Conservation (phyloP, 2,113 vertebrate genomes). For the Mugil cephalus region DNA sequence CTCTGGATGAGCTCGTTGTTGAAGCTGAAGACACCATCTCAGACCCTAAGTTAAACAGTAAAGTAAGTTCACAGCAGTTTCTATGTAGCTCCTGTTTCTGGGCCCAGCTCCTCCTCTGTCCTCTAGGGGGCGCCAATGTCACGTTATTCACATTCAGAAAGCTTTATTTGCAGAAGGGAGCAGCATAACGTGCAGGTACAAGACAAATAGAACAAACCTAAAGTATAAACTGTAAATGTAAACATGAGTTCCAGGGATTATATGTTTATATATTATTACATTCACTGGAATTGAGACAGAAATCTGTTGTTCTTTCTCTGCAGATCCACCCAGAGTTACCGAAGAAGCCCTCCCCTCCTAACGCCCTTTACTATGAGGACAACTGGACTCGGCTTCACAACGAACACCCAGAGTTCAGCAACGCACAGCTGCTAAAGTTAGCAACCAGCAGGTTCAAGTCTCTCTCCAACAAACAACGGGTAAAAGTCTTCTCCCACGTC, state of each 20-base stretch:
- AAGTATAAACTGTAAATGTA: too few species aligned
- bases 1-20: slow-evolving; percentile 65
- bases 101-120: too few species aligned
- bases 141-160: not conserved
- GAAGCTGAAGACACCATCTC: slow-evolving; percentile 57
- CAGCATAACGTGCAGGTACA: too few species aligned
- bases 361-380: slow-evolving; percentile 23
- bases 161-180: too few species aligned
- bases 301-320: not conserved
- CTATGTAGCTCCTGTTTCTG: too few species aligned
- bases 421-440: fast-evolving
- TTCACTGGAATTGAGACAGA: too few species aligned
- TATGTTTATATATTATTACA: too few species aligned
- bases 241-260: too few species aligned
- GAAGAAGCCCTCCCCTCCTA: slow-evolving; percentile 28
- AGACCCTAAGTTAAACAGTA: fast-evolving
- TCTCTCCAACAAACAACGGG: slow-evolving; percentile 53
- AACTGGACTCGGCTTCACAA: slow-evolving; percentile 8
- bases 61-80: slow-evolving; percentile 10
- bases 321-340: slow-evolving; percentile 44
- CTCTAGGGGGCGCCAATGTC: too few species aligned
- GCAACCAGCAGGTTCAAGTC: not conserved
- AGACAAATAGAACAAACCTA: too few species aligned
- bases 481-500: not conserved
- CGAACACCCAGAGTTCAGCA: not conserved